Evolutionary conservation across 23 tunicate species (phyloP), one percentile per base, ranked within the genome.

Genomic region (Phallusia fumigata): DNA sequence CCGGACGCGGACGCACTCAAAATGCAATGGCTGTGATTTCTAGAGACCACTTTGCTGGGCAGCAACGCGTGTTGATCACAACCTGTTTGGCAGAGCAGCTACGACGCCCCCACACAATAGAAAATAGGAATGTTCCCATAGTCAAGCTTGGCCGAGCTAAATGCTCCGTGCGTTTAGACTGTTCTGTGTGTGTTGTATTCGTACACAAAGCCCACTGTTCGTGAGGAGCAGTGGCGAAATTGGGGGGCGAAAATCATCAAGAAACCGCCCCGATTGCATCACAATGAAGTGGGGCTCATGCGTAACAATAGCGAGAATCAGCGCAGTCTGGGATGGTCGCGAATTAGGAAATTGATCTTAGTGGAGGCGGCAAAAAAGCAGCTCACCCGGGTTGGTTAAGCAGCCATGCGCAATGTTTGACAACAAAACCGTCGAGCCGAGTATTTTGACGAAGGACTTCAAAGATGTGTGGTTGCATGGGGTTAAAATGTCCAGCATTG

Each of bases 1-100:
- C 80, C 80, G 80, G 80, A 77, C 34, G 80, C 80, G 80, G 35
- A 5, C 15, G 53, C 53, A 35, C 80, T 77, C 53, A 77, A 77
- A 35, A 77, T 77, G 80, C 80, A 77, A 77, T 77, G 47, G 26
- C 32, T 77, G 53, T 77, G 52, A 77, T 35, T 40, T 26, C 52
- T 36, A 21, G 31, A 30, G 15, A 44, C 51, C 52, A 15, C 52
- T 77, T 44, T 24, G 69, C 28, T 40, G 69, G 28, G 69, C 69
- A 58, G 28, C 69, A 58, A 58, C 69, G 69, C 69, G 69, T 58
- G 69, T 58, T 58, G 69, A 58, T 58, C 28, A 24, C 69, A 3
- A 24, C 69, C 69, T 24, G 47, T 40, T 40, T 40, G 47, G 8
- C 10, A 40, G 47, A 40, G 47, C 47, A 40, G 28, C 69, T 16